Conservation (phyloP, 2,113 vertebrate genomes). For the Gallinago undulata region DNA sequence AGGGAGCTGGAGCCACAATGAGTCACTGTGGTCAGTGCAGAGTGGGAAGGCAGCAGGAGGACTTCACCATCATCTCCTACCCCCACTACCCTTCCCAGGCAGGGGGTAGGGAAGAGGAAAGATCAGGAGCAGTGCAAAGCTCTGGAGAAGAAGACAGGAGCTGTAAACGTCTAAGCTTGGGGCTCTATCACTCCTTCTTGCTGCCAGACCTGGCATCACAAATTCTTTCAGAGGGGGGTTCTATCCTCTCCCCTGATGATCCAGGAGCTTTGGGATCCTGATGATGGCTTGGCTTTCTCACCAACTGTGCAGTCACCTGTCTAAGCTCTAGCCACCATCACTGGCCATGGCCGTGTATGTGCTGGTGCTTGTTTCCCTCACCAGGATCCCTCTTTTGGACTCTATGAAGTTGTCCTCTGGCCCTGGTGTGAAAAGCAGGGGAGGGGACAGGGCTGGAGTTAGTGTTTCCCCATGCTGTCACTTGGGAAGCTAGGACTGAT, state of each 20-base stretch:
- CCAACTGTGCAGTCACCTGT: neutral
- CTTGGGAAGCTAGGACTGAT: neutral
- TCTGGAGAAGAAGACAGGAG: neutral
- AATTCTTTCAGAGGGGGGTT: fast-evolving
- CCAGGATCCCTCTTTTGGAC: neutral
- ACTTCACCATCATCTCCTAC: neutral
- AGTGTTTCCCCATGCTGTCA: neutral
- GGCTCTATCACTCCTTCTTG: neutral
- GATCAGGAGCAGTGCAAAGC: neutral
- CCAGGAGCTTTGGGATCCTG: neutral
- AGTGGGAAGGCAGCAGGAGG: neutral
- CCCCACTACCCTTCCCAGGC: neutral
- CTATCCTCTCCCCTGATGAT: neutral
- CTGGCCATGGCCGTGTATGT: neutral
- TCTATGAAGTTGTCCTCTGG: neutral
- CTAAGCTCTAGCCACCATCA: neutral
- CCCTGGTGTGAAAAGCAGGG: neutral
- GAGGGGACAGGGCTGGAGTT: neutral
- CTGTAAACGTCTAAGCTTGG: neutral
- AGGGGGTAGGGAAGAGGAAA: neutral
- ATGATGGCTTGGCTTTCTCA: neutral
- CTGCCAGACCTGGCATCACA: neutral
- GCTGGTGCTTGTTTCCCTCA: neutral
- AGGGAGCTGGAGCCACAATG: neutral
- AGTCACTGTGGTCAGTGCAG: fast-evolving